Evolutionary conservation across 2,113 vertebrate genomes (phyloP).

Genomic region (Fregetta grallaria): DNA sequence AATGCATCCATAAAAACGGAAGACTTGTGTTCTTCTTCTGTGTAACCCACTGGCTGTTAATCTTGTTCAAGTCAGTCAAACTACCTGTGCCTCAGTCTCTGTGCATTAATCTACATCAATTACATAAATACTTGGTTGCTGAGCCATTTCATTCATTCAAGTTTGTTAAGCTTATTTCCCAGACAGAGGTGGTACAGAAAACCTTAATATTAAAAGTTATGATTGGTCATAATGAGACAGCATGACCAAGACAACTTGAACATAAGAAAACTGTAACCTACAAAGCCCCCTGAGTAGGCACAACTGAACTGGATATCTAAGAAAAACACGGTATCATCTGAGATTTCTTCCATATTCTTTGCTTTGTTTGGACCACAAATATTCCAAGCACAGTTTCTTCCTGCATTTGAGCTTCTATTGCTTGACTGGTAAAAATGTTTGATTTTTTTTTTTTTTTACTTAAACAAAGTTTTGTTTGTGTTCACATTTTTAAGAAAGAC

Average conservation of each 20-base stretch:
- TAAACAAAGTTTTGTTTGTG: not conserved
- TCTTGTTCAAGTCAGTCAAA: not conserved
- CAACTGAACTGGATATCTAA: not conserved
- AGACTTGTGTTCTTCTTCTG: not conserved
- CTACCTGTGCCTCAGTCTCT: not conserved
- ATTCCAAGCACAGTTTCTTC: not conserved
- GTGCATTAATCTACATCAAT: not conserved
- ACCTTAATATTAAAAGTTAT: not conserved
- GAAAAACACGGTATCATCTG: not conserved
- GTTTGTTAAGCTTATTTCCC: not conserved
- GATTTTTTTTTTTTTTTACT: not conserved
- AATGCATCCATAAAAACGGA: not conserved
- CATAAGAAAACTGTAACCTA: accelerated
- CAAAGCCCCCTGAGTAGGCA: not conserved
- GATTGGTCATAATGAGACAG: not conserved
- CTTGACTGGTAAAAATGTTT: not conserved
- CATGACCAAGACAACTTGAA: not conserved
- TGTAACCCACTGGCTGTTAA: not conserved
- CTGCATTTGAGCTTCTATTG: not conserved
- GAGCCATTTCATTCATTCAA: not conserved
- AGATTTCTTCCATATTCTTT: not conserved
- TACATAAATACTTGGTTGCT: not conserved
- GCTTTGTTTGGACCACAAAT: not conserved
- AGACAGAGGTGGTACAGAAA: not conserved
- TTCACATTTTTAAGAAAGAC: not conserved